A percentile compares a stretch with the other conserved stretches of the same genome.
Evolutionary conservation across 2,113 vertebrate genomes (phyloP).

Genomic region (Misgurnus mizolepis): DNA sequence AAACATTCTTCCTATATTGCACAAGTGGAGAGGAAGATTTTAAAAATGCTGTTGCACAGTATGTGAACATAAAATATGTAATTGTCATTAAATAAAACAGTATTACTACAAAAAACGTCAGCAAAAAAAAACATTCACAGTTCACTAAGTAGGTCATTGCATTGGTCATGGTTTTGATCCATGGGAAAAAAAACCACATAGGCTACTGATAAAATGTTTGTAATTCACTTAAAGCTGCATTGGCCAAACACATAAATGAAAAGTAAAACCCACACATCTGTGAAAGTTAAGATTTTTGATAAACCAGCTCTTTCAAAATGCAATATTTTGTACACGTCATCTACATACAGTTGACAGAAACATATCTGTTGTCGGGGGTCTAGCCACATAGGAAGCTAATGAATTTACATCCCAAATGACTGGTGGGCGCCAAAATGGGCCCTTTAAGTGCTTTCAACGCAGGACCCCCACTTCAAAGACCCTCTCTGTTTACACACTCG

Average conservation of each 20-base stretch:
- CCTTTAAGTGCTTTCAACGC: slow-evolving; percentile 14
- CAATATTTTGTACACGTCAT: background rate
- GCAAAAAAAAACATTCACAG: too few species aligned
- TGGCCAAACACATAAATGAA: too few species aligned
- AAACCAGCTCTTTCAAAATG: background rate
- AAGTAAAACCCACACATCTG: too few species aligned
- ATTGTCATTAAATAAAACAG: too few species aligned
- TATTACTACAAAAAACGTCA: too few species aligned
- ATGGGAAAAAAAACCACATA: too few species aligned
- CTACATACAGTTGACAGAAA: background rate
- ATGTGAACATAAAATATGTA: too few species aligned
- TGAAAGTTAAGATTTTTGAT: background rate
- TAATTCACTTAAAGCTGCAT: too few species aligned
- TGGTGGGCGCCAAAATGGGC: slow-evolving; percentile 18
- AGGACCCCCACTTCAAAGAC: slow-evolving; percentile 28
- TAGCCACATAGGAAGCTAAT: background rate
- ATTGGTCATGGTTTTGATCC: too few species aligned
- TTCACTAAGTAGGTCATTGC: too few species aligned
- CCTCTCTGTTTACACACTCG: slow-evolving; percentile 11
- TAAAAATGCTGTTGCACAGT: too few species aligned
- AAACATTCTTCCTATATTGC: background rate
- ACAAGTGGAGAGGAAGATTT: background rate
- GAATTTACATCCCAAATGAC: background rate
- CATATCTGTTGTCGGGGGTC: background rate
- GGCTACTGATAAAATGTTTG: too few species aligned